These are phyloP conservation scores for Agrotis clavis DNA, from an alignment of 2,888 invertebrate genomes.

Conservation along the genomic window DNA sequence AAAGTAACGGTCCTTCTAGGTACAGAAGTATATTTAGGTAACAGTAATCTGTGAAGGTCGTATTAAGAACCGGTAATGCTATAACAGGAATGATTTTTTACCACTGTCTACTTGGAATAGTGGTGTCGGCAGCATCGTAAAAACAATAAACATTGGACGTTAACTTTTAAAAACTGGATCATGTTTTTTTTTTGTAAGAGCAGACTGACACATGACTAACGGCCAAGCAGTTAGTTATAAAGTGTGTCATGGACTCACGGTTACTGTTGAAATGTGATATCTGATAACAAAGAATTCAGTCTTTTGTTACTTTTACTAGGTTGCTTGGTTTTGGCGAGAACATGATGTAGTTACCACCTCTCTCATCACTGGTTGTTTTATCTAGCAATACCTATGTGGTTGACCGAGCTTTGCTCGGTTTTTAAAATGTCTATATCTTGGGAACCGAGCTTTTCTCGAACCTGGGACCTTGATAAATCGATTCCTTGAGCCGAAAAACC, in stretches of 20 bases:
- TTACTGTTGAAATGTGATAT: slow-evolving; percentile 60
- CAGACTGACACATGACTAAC: slow-evolving; percentile 58
- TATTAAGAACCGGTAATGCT: slow-evolving; percentile 75
- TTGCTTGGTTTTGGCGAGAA: slow-evolving; percentile 35
- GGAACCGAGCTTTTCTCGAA: no score
- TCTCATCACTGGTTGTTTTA: background rate
- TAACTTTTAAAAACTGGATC: slow-evolving; percentile 76
- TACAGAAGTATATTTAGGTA: slow-evolving; percentile 59
- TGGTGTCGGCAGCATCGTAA: slow-evolving; percentile 66
- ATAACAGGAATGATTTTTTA: slow-evolving; percentile 80
- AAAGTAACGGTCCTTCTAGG: slow-evolving; percentile 69
- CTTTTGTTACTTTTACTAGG: slow-evolving; percentile 48
- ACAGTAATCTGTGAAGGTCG: slow-evolving; percentile 76
- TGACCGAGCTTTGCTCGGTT: no score
- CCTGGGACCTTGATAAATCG: no score
- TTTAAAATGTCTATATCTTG: no score
- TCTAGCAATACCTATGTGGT: no score
- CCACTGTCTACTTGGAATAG: slow-evolving; percentile 59
- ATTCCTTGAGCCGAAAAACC: no score
- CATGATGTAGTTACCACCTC: slow-evolving; percentile 11
- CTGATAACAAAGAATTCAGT: slow-evolving; percentile 57
- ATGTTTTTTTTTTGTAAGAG: slow-evolving; percentile 63
- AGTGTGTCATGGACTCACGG: slow-evolving; percentile 59
- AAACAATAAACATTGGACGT: slow-evolving; percentile 79
- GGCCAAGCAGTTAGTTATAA: slow-evolving; percentile 49